Evolutionary conservation across 2,113 vertebrate genomes (phyloP).

Genomic region (Toxotes jaculatrix): DNA sequence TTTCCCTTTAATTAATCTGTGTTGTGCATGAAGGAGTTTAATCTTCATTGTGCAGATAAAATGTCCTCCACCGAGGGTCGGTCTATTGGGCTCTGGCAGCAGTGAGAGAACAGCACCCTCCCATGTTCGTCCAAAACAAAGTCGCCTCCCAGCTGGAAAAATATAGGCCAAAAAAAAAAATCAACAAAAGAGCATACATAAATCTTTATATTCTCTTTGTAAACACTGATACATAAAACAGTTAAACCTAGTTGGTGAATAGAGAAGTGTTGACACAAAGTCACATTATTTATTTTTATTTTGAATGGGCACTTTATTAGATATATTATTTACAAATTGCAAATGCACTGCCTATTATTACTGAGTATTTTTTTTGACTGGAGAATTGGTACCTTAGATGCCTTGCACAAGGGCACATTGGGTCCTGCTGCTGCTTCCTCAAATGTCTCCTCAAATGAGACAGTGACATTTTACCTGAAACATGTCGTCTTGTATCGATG

Average conservation of each 20-base stretch:
- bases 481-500: constrained; percentile 68
- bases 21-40: constrained; percentile 5
- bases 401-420: background rate
- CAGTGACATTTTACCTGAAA: constrained; percentile 62
- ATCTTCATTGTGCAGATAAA: constrained; percentile 43
- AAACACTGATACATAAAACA: background rate
- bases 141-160: constrained; percentile 70
- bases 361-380: no score
- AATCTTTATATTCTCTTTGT: background rate
- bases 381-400: background rate
- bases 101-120: constrained; percentile 66
- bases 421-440: background rate
- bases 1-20: background rate
- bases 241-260: background rate
- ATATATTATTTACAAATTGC: no score
- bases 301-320: background rate
- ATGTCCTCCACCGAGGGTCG: constrained; percentile 58
- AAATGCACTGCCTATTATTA: background rate
- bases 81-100: constrained; percentile 69
- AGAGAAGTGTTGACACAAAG: background rate
- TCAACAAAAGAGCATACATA: background rate
- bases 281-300: background rate
- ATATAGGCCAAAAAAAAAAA: background rate
- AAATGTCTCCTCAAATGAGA: background rate
- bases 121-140: constrained; percentile 69